Base-by-base conservation (phyloP, 2,113 vertebrate genomes). In the Pelmatolapia mariae region DNA sequence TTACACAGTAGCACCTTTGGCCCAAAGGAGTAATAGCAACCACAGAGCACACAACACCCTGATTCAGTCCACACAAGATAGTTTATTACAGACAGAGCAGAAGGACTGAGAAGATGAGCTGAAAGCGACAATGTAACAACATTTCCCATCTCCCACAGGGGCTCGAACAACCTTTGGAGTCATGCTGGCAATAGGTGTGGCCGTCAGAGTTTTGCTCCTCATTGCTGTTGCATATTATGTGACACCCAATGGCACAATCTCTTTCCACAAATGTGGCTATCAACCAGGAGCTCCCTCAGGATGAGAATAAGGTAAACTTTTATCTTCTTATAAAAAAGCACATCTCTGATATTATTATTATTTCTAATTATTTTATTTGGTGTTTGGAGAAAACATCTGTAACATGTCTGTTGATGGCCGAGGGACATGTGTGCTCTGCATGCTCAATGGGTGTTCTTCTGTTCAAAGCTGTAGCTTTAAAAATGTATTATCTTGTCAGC, bases 141-240 rank as follows among this genome's bases (percentile, higher is more conserved):
- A 89, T 68, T 68, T 40, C 54, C 52, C 81, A 15, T 95, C 79
- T 94, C 81, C 71, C 79, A 88, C 86, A 97, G 96, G 84, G 36
- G 4, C 76, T 45, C 63, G 4, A 7, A 92, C 87, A 36, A 90
- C 87, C 19, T 83, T 96, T 5, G 94, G 82, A 83, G 85, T 78
- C 18, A 53, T 96, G n/a, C 0, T 95, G 36, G 90, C 57, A 88
- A 29, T 2, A 16, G 38, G 53, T 13, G 1, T 78, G 15, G 4
- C 1, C 10, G 3, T 95, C 33, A 93, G 68, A 31, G 24, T 57
- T 78, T 4, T 91, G 79, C 22, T 95, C 22, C 0, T 84, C 29
- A 0, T 87, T 18, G 24, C 0, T 6, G 92, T 91, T 5, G 0
- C n/a, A 5, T 4, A 79, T 76, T 59, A 85, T 26, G 38, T 91